These are phyloP conservation scores for Zhengitettix transpicula DNA, from an alignment of 2,888 invertebrate species.

Conservation along the genomic window DNA sequence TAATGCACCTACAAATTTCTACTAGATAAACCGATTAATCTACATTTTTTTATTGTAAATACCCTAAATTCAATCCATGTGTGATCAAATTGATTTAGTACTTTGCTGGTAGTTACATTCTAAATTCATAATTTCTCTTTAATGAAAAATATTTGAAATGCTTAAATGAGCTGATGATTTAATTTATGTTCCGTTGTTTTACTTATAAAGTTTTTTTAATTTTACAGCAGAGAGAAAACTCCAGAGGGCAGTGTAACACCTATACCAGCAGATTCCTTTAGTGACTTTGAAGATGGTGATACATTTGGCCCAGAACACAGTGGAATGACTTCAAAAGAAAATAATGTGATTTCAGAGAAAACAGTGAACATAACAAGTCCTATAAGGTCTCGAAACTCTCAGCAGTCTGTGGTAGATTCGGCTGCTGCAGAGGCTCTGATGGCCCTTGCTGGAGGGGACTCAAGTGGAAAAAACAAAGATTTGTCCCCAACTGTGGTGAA, in stretches of 20 bases:
- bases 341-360: background rate
- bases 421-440: constrained; percentile 26
- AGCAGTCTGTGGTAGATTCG: constrained; percentile 18
- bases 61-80: too few species aligned
- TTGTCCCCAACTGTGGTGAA: background rate
- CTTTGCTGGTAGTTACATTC: too few species aligned
- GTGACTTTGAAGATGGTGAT: constrained; percentile 7
- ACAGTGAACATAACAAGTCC: background rate
- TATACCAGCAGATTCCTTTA: constrained; percentile 14
- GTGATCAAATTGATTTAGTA: too few species aligned
- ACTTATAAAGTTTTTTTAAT: background rate
- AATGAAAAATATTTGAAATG: too few species aligned
- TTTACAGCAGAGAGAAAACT: constrained; percentile 12
- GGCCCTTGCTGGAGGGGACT: constrained; percentile 21
- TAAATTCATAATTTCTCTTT: too few species aligned
- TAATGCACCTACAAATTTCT: too few species aligned
- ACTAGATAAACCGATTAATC: too few species aligned
- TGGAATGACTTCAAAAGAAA: background rate
- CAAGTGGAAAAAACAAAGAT: background rate
- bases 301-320: background rate
- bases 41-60: too few species aligned
- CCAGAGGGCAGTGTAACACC: constrained; percentile 22
- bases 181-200: too few species aligned
- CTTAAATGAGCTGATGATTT: too few species aligned
- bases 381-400: background rate